Conservation (phyloP, 30 jellyfish, hydroid and myxozoan species). For the Cassiopea xamachana region DNA sequence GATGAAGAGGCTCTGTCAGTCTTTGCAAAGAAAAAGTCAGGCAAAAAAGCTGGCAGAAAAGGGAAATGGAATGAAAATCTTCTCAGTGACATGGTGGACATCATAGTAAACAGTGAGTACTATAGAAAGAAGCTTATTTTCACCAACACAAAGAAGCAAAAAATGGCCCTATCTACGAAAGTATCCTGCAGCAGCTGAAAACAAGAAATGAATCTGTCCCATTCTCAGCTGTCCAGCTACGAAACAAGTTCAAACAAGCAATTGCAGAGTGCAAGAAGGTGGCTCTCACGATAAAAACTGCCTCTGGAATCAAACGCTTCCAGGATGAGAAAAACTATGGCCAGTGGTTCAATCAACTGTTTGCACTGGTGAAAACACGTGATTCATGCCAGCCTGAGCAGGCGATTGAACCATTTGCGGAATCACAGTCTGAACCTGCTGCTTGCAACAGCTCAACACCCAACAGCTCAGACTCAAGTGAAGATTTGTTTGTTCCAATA, state of each 20-base stretch:
- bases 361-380: slow-evolving; percentile 35
- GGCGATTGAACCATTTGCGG: slow-evolving; percentile 57
- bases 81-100: slow-evolving; percentile 2
- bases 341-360: slow-evolving; percentile 50
- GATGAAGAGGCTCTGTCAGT: too few species aligned
- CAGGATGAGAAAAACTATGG: slow-evolving; percentile 55
- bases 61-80: slow-evolving; percentile 5
- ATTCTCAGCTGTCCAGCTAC: slow-evolving; percentile 47
- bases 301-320: slow-evolving; percentile 65
- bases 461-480: neutral
- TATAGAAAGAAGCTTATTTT: neutral
- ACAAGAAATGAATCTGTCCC: slow-evolving; percentile 9
- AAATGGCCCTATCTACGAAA: neutral
- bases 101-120: slow-evolving; percentile 2
- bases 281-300: slow-evolving; percentile 60
- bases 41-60: neutral
- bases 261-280: slow-evolving; percentile 57
- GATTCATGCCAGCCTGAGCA: slow-evolving; percentile 66
- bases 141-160: slow-evolving; percentile 12
- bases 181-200: neutral
- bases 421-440: neutral
- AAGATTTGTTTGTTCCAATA: slow-evolving; percentile 17
- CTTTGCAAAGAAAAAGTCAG: too few species aligned
- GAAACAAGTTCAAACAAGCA: slow-evolving; percentile 24
- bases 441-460: neutral